Evolutionary conservation across 2,113 vertebrate genomes (phyloP).

Genomic region (Nothobranchius kuhntae): DNA sequence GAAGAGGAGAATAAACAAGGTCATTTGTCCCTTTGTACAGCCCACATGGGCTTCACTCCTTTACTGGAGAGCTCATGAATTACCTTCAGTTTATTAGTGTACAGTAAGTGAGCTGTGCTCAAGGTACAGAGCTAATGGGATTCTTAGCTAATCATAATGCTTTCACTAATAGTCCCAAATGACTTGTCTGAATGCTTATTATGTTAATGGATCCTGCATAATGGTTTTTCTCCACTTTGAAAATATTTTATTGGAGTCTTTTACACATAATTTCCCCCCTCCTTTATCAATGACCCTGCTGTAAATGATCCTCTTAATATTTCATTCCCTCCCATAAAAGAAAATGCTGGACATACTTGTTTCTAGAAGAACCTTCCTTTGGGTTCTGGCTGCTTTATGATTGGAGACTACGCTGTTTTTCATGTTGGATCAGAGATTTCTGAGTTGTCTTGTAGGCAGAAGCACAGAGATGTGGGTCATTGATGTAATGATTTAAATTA

Average conservation of each 20-base stretch:
- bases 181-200: conserved; percentile 60
- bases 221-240: conserved; percentile 34
- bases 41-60: conserved; percentile 11
- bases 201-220: conserved; percentile 57
- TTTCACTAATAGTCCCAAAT: conserved; percentile 60
- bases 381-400: conserved; percentile 8
- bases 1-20: conserved; percentile 47
- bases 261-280: conserved; percentile 16
- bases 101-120: conserved; percentile 41
- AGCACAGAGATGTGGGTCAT: neutral
- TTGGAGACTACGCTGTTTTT: neutral
- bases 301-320: neutral
- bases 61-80: conserved; percentile 27
- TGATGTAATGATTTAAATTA: no score
- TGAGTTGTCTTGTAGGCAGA: conserved; percentile 35
- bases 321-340: conserved; percentile 1
- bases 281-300: conserved; percentile 19
- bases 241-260: conserved; percentile 29
- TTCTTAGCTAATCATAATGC: conserved; percentile 63
- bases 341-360: neutral
- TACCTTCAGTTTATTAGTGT: conserved; percentile 22
- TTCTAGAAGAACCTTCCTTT: conserved; percentile 3
- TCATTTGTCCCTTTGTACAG: conserved; percentile 10
- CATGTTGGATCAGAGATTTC: conserved; percentile 20
- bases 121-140: conserved; percentile 62